phyloP scores from a whole-genome alignment of 2,797 vertebrate species.

The Protosalanx chinensis region DNA sequence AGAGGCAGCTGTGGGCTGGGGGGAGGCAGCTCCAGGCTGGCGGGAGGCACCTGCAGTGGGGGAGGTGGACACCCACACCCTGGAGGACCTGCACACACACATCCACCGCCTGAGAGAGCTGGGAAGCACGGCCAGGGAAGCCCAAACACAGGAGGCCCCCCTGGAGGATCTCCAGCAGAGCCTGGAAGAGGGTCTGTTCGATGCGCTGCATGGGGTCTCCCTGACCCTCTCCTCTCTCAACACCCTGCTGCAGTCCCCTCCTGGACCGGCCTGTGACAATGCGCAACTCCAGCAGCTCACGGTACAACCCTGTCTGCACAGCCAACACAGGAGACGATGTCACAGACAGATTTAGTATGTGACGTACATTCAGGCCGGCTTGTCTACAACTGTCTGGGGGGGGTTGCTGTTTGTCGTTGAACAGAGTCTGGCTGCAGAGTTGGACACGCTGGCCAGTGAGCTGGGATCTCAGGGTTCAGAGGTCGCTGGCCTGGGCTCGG shows the following conservation, averaged over 20 bases:
- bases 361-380: not conserved
- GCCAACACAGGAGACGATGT: not conserved
- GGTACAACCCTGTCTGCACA: slow-evolving; percentile 59
- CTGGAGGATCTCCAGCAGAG: slow-evolving; percentile 47
- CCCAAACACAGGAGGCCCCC: slow-evolving; percentile 59
- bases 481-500: slow-evolving; percentile 55
- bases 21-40: slow-evolving; percentile 50
- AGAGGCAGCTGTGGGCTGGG: slow-evolving; percentile 60
- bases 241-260: slow-evolving; percentile 65
- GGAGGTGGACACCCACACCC: slow-evolving; percentile 61
- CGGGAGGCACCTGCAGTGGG: slow-evolving; percentile 56
- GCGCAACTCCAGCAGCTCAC: slow-evolving; percentile 66
- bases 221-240: slow-evolving; percentile 73
- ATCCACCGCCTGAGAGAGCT: slow-evolving; percentile 74
- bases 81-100: slow-evolving; percentile 76
- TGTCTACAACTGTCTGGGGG: not conserved
- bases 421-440: slow-evolving; percentile 77
- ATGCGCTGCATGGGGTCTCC: slow-evolving; percentile 71
- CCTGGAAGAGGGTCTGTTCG: slow-evolving; percentile 79
- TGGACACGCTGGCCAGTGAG: slow-evolving; percentile 71
- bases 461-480: slow-evolving; percentile 74
- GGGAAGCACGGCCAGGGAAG: slow-evolving; percentile 60
- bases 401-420: slow-evolving; percentile 9
- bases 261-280: slow-evolving; percentile 56
- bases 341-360: not conserved